Base-by-base conservation (phyloP, 2,797 vertebrate genomes). In the Oreortyx pictus region DNA sequence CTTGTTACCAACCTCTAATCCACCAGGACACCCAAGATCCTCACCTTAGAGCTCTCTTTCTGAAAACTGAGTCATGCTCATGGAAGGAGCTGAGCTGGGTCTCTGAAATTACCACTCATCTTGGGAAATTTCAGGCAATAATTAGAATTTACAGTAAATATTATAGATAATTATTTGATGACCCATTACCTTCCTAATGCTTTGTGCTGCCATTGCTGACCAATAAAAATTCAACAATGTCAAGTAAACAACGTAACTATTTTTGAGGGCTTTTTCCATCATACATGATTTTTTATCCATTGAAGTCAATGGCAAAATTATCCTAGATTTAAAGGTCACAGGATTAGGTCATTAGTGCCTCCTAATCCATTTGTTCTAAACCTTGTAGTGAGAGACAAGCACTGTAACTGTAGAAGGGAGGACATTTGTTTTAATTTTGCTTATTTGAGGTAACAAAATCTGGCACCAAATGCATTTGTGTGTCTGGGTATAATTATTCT, bases 381-480 rank as follows among this genome's bases (percentile, higher is more conserved):
- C 70, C 85, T 94, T 31, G 90, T 79, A 81, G 49, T 90, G 86
- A 96, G 59, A 94, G 81, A 89, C 67, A 84, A 80, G 72, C 3
- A 20, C 43, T 91, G 96, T 97, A 97, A 98, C 62, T 66, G 81
- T 95, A 96, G 97, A 97, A 95, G 94, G 96, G 92, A 96, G 97
- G 95, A 94, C 95, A 96, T 97, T 97, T 96, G 76, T 97, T 97
- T 97, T 97, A 96, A 96, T 97, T 97, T 97, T 93, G 93, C 96
- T 97, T 96, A 97, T 97, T 97, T 96, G 90, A 96, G 76, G 97
- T 97, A 98, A 98, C 96, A 94, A 96, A 97, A 97, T 96, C 97
- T 96, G 97, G 97, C 97, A 97, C 97, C 96, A 95, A 94, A 96
- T 96, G 97, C 97, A 97, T 97, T 97, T 98, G 95, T 93, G 92